These are phyloP conservation scores for Numenius arquata DNA, from an alignment of 2,113 vertebrate genomes.

Conservation along the genomic window DNA sequence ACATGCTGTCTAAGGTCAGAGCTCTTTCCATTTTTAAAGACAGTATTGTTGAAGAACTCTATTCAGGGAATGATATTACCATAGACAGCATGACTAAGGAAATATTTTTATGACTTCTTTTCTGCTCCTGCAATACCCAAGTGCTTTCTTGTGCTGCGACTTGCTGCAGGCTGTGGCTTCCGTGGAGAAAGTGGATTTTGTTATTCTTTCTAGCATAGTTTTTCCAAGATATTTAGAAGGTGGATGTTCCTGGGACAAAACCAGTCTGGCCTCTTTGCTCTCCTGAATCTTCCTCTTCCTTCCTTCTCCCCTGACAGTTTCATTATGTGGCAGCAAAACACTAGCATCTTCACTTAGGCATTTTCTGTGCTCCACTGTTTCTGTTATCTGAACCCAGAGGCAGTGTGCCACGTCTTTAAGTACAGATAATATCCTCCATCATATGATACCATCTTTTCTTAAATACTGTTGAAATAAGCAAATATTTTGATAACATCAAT, in stretches of 20 bases:
- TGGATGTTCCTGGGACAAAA: background rate
- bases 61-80: background rate
- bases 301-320: background rate
- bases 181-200: background rate
- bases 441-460: background rate
- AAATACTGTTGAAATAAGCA: background rate
- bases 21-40: constrained; percentile 11
- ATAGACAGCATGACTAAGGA: constrained; percentile 26
- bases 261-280: background rate
- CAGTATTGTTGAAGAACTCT: background rate
- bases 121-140: constrained; percentile 6
- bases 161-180: background rate
- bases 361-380: background rate
- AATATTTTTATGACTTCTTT: constrained; percentile 24
- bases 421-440: background rate
- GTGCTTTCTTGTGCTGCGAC: background rate
- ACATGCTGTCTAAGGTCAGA: constrained; percentile 2
- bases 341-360: fast-evolving
- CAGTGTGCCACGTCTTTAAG: background rate
- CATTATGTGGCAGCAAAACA: background rate
- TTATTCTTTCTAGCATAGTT: background rate
- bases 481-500: background rate
- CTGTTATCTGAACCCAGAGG: background rate
- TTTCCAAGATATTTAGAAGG: background rate
- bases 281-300: background rate